Evolutionary conservation across 2,113 vertebrate genomes (phyloP), one percentile per base, ranked within the genome.

Genomic region (Falcunculus frontatus): DNA sequence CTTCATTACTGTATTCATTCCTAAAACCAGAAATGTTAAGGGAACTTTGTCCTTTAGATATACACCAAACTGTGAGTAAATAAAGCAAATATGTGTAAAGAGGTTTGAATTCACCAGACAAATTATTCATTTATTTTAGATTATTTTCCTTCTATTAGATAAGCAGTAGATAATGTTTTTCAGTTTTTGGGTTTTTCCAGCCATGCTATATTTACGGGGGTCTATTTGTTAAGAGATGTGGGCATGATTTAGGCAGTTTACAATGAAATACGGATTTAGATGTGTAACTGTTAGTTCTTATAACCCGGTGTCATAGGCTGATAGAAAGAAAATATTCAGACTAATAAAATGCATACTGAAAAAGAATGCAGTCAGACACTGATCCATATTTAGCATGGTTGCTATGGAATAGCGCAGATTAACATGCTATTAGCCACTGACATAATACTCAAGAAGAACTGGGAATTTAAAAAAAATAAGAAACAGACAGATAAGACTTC

Each of bases 371-470:
- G 35, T 69, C 62, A 80, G 57, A 49, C 41, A 56, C 29, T 57
- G 74, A 76, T 83, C 70, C 63, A 50, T 89, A 82, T 93, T 96
- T 95, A 96, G 70, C 33, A 39, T n/a, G 57, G 78, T 94, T 96
- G 84, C 84, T 73, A 69, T 91, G 82, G 81, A 83, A 85, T 75
- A 87, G 21, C 65, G 91, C 56, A 94, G 46, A 82, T 72, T 87
- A 89, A 75, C 77, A 35, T 65, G 57, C 9, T 81, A 59, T 75
- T 63, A 82, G 14, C 21, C 3, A 2, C 47, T 63, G 84, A 57
- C 46, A 75, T 53, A 42, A 69, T 76, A 60, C 44, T 73, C 35
- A 70, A 84, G 73, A 79, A 65, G 68, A 89, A 62, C 5, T 18
- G 11, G 27, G 30, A 82, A 89, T 56, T 57, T 0, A 3, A 74